Percentiles rank a stretch among this genome's conserved stretches.
Evolutionary conservation across 2,888 invertebrate genomes (phyloP).

Genomic region (Plebejus argus): DNA sequence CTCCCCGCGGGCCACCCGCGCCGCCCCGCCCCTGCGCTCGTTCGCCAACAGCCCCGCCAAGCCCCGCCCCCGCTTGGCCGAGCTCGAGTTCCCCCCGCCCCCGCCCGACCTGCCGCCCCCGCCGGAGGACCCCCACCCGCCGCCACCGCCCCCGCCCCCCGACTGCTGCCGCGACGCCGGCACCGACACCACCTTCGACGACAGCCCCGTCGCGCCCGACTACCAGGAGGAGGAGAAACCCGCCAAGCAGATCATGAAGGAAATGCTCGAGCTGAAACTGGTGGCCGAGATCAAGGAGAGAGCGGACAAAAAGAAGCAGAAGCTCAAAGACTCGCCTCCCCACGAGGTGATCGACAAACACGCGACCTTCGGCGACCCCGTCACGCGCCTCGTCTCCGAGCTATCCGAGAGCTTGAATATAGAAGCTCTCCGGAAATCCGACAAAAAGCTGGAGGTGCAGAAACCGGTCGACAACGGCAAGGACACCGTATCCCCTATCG

Average conservation of each 20-base stretch:
- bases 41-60: slow-evolving; percentile 86
- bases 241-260: slow-evolving; percentile 84
- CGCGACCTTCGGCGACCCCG: slow-evolving; percentile 84
- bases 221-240: slow-evolving; percentile 68
- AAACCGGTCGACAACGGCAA: slow-evolving; percentile 49
- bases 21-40: slow-evolving; percentile 73
- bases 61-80: slow-evolving; percentile 87
- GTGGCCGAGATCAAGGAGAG: slow-evolving; percentile 92
- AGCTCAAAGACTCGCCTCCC: slow-evolving; percentile 76
- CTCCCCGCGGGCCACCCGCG: slow-evolving; percentile 64
- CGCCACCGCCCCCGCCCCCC: slow-evolving; percentile 77
- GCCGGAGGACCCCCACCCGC: slow-evolving; percentile 82
- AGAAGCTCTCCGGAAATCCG: slow-evolving; percentile 71
- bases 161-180: slow-evolving; percentile 82
- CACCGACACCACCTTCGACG: slow-evolving; percentile 84
- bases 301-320: slow-evolving; percentile 83
- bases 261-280: slow-evolving; percentile 89
- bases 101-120: slow-evolving; percentile 90
- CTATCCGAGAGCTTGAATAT: slow-evolving; percentile 91
- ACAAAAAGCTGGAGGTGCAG: slow-evolving; percentile 46
- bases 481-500: slow-evolving; percentile 64
- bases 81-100: slow-evolving; percentile 93
- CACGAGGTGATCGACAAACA: slow-evolving; percentile 51
- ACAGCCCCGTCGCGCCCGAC: slow-evolving; percentile 76
- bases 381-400: slow-evolving; percentile 90